A percentile compares a stretch with the other conserved stretches of the same genome.
These are phyloP conservation scores for Salmo trutta DNA, from an alignment of 2,797 vertebrate species.

Conservation along the genomic window DNA sequence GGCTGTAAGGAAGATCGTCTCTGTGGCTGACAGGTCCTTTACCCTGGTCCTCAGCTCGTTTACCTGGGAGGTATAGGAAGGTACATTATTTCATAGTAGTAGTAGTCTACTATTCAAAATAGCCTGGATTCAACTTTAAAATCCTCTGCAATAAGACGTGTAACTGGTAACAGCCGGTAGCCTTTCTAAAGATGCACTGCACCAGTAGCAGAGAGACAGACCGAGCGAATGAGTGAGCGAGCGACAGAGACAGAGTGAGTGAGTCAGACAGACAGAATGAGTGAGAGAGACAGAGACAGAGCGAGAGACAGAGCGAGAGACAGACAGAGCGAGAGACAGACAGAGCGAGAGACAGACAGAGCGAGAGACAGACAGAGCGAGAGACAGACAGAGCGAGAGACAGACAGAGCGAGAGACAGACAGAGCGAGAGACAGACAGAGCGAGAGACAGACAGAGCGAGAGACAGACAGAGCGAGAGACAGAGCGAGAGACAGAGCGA, in stretches of 20 bases:
- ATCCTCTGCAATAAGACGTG: neutral
- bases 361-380: no score
- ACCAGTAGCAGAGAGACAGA: neutral
- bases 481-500: no score
- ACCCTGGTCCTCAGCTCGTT: conserved; percentile 80
- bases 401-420: neutral
- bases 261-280: no score
- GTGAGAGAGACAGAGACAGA: neutral
- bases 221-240: neutral
- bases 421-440: neutral
- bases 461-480: no score
- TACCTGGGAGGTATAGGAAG: conserved; percentile 74
- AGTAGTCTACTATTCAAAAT: neutral
- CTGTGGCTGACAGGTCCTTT: conserved; percentile 82
- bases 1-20: conserved; percentile 87
- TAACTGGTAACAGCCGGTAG: no score
- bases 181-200: neutral
- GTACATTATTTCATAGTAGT: neutral
- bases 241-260: neutral
- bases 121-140: neutral
- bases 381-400: accelerated
- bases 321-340: no score
- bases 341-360: no score
- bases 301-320: no score
- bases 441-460: no score